These are phyloP conservation scores for Troides oblongomaculatus DNA, from an alignment of 2,888 invertebrate species.

Conservation along the genomic window DNA sequence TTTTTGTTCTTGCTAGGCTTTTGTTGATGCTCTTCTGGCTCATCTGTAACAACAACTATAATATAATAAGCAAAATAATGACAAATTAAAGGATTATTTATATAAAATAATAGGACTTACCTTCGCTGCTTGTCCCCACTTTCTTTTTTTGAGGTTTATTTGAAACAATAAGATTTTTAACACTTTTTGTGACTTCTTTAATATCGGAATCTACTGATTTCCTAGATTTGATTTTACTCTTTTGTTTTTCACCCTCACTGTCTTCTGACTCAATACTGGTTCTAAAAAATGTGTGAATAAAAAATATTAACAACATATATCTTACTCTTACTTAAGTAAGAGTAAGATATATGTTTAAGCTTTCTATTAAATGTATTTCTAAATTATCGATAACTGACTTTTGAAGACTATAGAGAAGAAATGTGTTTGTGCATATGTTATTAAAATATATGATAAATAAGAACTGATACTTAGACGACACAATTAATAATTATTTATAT, in stretches of 20 bases:
- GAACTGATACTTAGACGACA: not conserved
- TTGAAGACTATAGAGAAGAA: not conserved
- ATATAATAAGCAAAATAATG: not conserved
- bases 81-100: not conserved
- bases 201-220: conserved; percentile 73
- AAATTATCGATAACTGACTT: too few species aligned
- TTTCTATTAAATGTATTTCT: too few species aligned
- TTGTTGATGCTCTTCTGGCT: conserved; percentile 66
- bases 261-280: conserved; percentile 65
- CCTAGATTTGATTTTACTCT: conserved; percentile 71
- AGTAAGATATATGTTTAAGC: too few species aligned
- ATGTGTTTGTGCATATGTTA: conserved; percentile 15
- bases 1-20: conserved; percentile 70
- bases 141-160: conserved; percentile 76
- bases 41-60: conserved; percentile 46
- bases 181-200: conserved; percentile 76
- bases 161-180: conserved; percentile 80
- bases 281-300: conserved; percentile 41
- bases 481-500: not conserved
- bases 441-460: conserved; percentile 8
- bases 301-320: not conserved
- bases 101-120: conserved; percentile 40
- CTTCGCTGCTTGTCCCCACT: conserved; percentile 57
- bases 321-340: too few species aligned
- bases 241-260: conserved; percentile 74